These are phyloP conservation scores for Apogon talboti DNA, from an alignment of 2,797 vertebrate species.

Conservation along the genomic window DNA sequence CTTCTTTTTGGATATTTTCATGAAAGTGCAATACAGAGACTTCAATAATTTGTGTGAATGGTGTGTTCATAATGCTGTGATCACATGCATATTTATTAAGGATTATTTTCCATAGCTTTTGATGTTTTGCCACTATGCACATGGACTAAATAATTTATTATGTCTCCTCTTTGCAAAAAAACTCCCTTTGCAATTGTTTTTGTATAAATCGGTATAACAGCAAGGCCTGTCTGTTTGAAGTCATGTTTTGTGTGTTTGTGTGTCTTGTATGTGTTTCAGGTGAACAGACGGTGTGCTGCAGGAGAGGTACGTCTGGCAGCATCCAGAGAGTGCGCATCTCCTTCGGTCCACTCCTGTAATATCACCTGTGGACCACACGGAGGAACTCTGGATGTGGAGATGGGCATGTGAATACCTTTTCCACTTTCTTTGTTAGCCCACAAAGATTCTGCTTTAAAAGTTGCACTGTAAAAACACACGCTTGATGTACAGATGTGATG, in stretches of 20 bases:
- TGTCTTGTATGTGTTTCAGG: slow-evolving; percentile 73
- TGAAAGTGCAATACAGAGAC: background rate
- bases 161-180: too few relatives aligned
- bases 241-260: slow-evolving; percentile 14
- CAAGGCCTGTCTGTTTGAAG: slow-evolving; percentile 31
- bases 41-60: too few relatives aligned
- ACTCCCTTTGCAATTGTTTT: too few relatives aligned
- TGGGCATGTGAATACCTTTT: slow-evolving; percentile 89
- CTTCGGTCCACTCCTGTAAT: slow-evolving; percentile 84
- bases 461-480: background rate
- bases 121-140: too few relatives aligned
- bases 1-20: background rate
- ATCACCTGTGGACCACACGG: slow-evolving; percentile 83
- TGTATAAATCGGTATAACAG: slow-evolving; percentile 1
- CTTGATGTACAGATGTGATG: background rate
- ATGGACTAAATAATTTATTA: too few relatives aligned
- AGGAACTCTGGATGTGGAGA: slow-evolving; percentile 85
- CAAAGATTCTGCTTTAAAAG: background rate
- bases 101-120: background rate
- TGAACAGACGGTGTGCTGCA: slow-evolving; percentile 84
- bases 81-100: background rate
- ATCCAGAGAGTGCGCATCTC: slow-evolving; percentile 84
- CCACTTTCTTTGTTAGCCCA: background rate
- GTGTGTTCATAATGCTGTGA: background rate
- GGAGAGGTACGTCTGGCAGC: slow-evolving; percentile 88